phyloP scores from a whole-genome alignment of 2,113 vertebrate species.

The Oryzias curvinotus region DNA sequence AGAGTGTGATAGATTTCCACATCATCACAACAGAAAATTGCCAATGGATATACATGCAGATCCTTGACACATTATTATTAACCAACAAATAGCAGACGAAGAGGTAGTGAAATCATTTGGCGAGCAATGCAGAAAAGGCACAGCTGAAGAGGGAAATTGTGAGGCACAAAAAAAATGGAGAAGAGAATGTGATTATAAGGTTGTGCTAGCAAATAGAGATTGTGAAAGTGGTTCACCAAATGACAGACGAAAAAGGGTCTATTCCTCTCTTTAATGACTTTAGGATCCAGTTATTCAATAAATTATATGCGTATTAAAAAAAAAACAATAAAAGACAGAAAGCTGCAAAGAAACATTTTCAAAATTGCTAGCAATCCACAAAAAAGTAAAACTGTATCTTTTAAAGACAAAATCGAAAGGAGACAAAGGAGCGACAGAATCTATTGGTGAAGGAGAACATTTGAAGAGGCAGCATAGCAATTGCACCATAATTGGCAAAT shows the following conservation, averaged over 20 bases:
- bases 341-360: constrained; percentile 28
- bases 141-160: constrained; percentile 10
- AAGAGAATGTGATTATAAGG: constrained; percentile 50
- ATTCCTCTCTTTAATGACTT: constrained; percentile 46
- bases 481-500: constrained; percentile 53
- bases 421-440: background rate
- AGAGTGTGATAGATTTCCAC: constrained; percentile 52
- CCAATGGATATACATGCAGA: constrained; percentile 41
- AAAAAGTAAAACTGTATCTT: constrained; percentile 24
- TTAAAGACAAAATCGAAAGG: background rate
- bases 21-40: constrained; percentile 48
- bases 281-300: constrained; percentile 61
- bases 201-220: constrained; percentile 53
- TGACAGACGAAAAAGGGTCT: constrained; percentile 53
- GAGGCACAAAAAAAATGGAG: constrained; percentile 6
- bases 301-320: constrained; percentile 29
- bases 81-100: constrained; percentile 43
- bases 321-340: background rate
- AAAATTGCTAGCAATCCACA: constrained; percentile 43
- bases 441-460: background rate
- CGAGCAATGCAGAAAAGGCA: constrained; percentile 7
- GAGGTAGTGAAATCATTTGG: constrained; percentile 35
- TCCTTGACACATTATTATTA: constrained; percentile 61
- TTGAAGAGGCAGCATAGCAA: constrained; percentile 31
- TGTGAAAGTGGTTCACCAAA: constrained; percentile 40